Percentiles rank a stretch among this genome's conserved stretches.
Evolutionary conservation across 2,797 vertebrate species (phyloP).

Genomic region (Diplodus puntazzo): DNA sequence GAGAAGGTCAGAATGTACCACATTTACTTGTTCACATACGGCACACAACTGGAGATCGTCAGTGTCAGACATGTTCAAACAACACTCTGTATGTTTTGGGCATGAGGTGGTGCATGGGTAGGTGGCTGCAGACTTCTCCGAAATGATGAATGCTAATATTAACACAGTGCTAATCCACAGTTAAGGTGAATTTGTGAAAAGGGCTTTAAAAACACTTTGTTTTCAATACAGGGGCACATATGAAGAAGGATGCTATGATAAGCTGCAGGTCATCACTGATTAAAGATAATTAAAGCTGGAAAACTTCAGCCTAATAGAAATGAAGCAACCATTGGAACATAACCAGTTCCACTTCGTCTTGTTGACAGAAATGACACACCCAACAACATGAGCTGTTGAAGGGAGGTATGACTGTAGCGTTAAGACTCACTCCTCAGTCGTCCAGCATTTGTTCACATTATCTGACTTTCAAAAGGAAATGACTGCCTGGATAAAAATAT

Average conservation of each 20-base stretch:
- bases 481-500: too few relatives aligned
- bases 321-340: slow-evolving; percentile 2
- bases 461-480: background rate
- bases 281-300: background rate
- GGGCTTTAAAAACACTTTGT: background rate
- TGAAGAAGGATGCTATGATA: background rate
- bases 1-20: too few relatives aligned
- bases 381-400: slow-evolving; percentile 5
- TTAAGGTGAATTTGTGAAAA: too few relatives aligned
- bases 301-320: background rate
- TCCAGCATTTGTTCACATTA: slow-evolving; percentile 10
- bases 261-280: background rate
- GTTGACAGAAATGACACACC: slow-evolving; percentile 24
- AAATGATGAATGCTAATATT: too few relatives aligned
- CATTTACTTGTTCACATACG: too few relatives aligned
- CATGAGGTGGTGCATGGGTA: too few relatives aligned
- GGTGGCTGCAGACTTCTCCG: too few relatives aligned
- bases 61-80: too few relatives aligned
- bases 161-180: too few relatives aligned
- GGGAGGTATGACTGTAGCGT: slow-evolving; percentile 3
- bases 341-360: background rate
- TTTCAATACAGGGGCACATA: background rate
- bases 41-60: too few relatives aligned
- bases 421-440: background rate
- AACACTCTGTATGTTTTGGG: too few relatives aligned